These are phyloP conservation scores for Origma solitaria DNA, from an alignment of 2,113 vertebrate species.

Conservation along the genomic window DNA sequence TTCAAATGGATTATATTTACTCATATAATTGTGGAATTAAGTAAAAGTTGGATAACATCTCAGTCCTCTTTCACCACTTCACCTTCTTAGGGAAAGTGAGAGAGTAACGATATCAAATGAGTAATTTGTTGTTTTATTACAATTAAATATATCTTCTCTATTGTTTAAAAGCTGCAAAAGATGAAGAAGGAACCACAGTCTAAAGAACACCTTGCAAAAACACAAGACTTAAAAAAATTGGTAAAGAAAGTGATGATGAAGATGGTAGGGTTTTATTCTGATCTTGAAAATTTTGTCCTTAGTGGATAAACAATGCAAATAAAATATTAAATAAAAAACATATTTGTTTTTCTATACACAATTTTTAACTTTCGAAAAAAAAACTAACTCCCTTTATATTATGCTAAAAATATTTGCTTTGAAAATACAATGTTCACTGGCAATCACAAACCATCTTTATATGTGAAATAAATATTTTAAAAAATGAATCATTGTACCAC, in stretches of 20 bases:
- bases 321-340: background rate
- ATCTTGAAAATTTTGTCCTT: background rate
- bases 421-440: background rate
- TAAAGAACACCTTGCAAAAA: background rate
- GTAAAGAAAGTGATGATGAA: background rate
- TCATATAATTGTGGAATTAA: background rate
- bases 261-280: background rate
- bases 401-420: background rate
- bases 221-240: background rate
- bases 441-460: background rate
- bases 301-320: background rate
- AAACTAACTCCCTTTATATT: background rate
- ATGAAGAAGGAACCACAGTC: background rate
- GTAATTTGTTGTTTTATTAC: background rate
- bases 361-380: background rate
- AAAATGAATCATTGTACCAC: accelerated
- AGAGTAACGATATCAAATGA: background rate
- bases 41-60: background rate
- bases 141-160: background rate
- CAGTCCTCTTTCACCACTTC: background rate
- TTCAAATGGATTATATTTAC: background rate
- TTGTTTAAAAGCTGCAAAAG: background rate
- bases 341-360: background rate
- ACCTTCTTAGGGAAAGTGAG: background rate
- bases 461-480: background rate